Evolutionary conservation across 2,888 invertebrate species (phyloP).

Genomic region (Mythimna vitellina): DNA sequence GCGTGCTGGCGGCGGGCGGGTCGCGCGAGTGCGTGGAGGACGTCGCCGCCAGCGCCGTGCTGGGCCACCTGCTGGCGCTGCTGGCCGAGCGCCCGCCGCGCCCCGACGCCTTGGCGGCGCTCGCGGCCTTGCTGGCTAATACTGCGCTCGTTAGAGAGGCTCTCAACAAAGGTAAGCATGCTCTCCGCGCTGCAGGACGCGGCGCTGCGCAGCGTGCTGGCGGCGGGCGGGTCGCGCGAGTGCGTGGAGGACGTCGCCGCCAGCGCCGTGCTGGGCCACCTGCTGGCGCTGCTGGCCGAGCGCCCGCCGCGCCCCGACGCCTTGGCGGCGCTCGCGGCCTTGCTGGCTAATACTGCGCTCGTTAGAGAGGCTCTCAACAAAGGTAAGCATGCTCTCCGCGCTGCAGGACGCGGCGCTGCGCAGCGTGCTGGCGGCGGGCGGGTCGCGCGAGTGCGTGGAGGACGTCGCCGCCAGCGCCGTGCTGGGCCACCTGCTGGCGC

Average conservation of each 20-base stretch:
- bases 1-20: slow-evolving; percentile 92
- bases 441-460: slow-evolving; percentile 97
- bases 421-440: slow-evolving; percentile 92
- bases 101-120: slow-evolving; percentile 92
- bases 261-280: slow-evolving; percentile 94
- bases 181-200: slow-evolving; percentile 91
- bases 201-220: slow-evolving; percentile 95
- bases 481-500: slow-evolving; percentile 94
- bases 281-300: slow-evolving; percentile 94
- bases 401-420: slow-evolving; percentile 95
- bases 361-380: slow-evolving; percentile 98
- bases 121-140: slow-evolving; percentile 97
- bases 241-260: slow-evolving; percentile 99
- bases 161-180: slow-evolving; percentile 93
- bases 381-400: slow-evolving; percentile 88
- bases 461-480: slow-evolving; percentile 98
- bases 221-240: slow-evolving; percentile 93
- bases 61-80: slow-evolving; percentile 95
- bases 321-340: slow-evolving; percentile 95
- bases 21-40: slow-evolving; percentile 98
- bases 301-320: slow-evolving; percentile 89
- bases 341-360: slow-evolving; percentile 97
- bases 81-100: slow-evolving; percentile 91
- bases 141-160: slow-evolving; percentile 98
- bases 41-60: slow-evolving; percentile 96